Conservation (phyloP, 92 coral and sea anemone genomes). For the Porites cylindrica region DNA sequence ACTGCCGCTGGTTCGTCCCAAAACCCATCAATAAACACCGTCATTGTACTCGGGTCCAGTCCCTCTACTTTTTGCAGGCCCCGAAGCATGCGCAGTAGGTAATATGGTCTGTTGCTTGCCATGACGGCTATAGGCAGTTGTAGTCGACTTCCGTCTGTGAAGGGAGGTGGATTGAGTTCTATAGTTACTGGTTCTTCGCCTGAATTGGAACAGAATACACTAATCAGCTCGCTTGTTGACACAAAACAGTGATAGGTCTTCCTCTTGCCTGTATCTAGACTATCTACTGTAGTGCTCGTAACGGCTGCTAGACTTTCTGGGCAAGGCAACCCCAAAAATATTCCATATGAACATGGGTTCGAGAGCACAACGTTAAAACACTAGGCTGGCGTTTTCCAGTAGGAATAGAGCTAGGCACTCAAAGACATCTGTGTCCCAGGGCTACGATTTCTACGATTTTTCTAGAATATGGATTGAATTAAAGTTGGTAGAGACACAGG, state of each 20-base stretch:
- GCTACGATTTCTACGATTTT: no score
- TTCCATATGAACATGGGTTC: no score
- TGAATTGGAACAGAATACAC: conserved; percentile 10
- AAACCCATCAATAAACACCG: conserved; percentile 82
- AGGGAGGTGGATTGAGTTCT: conserved; percentile 68
- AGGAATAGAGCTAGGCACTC: no score
- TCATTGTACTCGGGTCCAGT: conserved; percentile 68
- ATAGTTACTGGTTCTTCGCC: conserved; percentile 62
- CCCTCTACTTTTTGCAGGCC: conserved; percentile 75
- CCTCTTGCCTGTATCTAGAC: no score
- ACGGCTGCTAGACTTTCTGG: no score
- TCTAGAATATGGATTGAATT: no score
- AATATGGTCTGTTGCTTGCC: conserved; percentile 85
- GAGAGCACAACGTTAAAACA: no score
- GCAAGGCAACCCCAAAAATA: no score
- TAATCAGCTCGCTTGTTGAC: background rate
- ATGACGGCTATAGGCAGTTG: conserved; percentile 82
- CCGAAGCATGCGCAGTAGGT: conserved; percentile 82
- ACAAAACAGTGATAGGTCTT: background rate
- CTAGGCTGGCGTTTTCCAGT: no score
- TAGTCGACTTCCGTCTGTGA: conserved; percentile 70
- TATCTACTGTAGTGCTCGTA: no score
- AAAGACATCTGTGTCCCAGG: no score
- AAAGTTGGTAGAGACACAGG: background rate
- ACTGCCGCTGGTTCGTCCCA: conserved; percentile 74